phyloP scores from a whole-genome alignment of 2,888 invertebrate genomes.

The Dolichomitus sp. region DNA sequence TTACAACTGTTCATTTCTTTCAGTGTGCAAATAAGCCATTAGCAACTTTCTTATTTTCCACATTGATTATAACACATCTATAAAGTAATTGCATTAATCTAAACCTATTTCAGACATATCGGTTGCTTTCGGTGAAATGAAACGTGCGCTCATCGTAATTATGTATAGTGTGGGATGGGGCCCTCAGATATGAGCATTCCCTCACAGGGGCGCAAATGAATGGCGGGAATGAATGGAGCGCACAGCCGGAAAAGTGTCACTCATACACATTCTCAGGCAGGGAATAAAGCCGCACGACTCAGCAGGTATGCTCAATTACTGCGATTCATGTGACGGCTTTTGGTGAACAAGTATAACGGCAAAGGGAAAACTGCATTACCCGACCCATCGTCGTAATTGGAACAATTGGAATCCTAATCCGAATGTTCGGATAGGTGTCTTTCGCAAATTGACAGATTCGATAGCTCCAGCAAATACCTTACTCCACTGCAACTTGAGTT shows the following conservation, averaged over 20 bases:
- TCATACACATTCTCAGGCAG: not conserved
- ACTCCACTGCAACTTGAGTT: not conserved
- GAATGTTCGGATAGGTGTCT: constrained; percentile 27
- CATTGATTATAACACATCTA: no score
- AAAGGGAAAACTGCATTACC: not conserved
- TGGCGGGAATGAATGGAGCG: not conserved
- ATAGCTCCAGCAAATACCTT: constrained; percentile 36
- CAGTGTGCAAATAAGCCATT: no score
- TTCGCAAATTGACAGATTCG: constrained; percentile 55
- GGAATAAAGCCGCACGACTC: not conserved
- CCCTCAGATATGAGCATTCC: not conserved
- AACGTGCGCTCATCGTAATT: not conserved
- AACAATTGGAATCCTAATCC: constrained; percentile 5
- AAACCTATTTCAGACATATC: not conserved
- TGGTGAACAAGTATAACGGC: not conserved
- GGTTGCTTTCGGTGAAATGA: not conserved
- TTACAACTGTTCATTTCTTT: no score
- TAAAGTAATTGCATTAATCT: no score
- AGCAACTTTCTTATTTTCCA: no score
- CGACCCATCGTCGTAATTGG: constrained; percentile 24
- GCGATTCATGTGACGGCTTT: not conserved
- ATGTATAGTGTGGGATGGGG: not conserved
- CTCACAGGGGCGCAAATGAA: not conserved
- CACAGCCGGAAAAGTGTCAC: not conserved
- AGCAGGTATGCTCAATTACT: not conserved